These are phyloP conservation scores for Cheilosia scutellata DNA, from an alignment of 2,888 invertebrate species.

Conservation along the genomic window DNA sequence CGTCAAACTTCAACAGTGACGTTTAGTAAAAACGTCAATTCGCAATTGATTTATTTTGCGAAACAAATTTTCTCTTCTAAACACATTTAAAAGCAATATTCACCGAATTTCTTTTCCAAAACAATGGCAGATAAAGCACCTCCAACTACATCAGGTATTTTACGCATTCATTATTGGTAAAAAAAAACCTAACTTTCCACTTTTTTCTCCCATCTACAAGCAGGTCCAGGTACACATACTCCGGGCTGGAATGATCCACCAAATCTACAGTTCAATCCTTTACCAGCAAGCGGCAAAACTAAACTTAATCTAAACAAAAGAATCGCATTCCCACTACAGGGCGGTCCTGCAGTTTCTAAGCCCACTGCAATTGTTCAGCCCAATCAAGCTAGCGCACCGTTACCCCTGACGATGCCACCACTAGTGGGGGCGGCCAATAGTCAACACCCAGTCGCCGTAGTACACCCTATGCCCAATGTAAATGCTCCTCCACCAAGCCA, in stretches of 20 bases:
- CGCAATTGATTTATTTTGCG: slow-evolving; percentile 75
- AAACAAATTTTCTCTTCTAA: slow-evolving; percentile 64
- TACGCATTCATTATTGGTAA: background rate
- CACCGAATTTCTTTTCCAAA: slow-evolving; percentile 13
- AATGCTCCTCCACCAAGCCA: slow-evolving; percentile 60
- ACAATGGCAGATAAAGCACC: slow-evolving; percentile 70
- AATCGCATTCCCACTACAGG: slow-evolving; percentile 82
- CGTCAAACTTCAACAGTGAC: slow-evolving; percentile 56
- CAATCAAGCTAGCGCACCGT: slow-evolving; percentile 77
- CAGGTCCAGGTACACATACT: slow-evolving; percentile 82
- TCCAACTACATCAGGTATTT: slow-evolving; percentile 57
- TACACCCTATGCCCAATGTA: slow-evolving; percentile 79
- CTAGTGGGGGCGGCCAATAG: slow-evolving; percentile 59
- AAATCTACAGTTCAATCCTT: slow-evolving; percentile 78
- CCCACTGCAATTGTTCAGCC: slow-evolving; percentile 80
- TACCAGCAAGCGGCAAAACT: slow-evolving; percentile 78
- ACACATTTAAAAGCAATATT: slow-evolving; percentile 50
- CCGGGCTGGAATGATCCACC: slow-evolving; percentile 84
- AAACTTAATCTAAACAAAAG: slow-evolving; percentile 82
- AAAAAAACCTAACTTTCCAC: background rate
- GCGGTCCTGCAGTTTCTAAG: slow-evolving; percentile 76
- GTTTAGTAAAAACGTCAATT: slow-evolving; percentile 69
- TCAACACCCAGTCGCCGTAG: slow-evolving; percentile 79
- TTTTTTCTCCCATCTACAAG: background rate
- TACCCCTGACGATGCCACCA: slow-evolving; percentile 73